Evolutionary conservation across 2,797 vertebrate genomes (phyloP), one percentile per base, ranked within the genome.

Genomic region (Anabas testudineus): DNA sequence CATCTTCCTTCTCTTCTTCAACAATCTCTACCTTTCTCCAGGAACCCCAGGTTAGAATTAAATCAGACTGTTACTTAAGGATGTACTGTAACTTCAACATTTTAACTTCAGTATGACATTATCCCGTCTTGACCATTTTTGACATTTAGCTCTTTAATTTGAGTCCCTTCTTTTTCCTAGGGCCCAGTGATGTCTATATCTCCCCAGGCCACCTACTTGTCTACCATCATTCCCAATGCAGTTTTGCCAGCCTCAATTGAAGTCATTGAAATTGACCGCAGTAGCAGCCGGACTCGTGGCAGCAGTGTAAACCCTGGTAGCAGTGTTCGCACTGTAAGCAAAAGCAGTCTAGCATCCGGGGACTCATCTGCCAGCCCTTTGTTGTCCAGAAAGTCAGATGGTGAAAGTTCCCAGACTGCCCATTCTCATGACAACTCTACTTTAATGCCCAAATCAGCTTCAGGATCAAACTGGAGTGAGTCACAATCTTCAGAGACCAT

Each of bases 141-240:
- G 22, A 64, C 1, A 43, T 22, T 16, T 22, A 26, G 5, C 28
- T 52, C 3, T 14, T 39, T 60, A 15, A 67, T 41, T 42, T 18
- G 71, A 67, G 59, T 46, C 8, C 21, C 41, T 48, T 49, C 53
- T 65, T 36, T 19, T 54, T 63, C 57, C 24, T 15, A 93, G 91
- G 94, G 95, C 51, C 98, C 96, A 0, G 98, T 97, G 70, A 97
- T 99, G 97, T 99, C 96, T 56, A 97, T 99, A 82, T 99, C 98
- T 0, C 98, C 98, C 18, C 98, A 99, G 89, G 98, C 95, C 67
- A 97, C 98, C 24, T 99, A 99, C 89, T 79, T 99, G 90, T 99
- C 98, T 2, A 99, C 97, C 80, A 97, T 99, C 85, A 99, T 99
- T 76, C 98, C 97, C 9, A 97, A 99, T 0, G 98, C 98, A 0